A percentile compares a stretch with the other conserved stretches of the same genome.
Conservation (phyloP, 1,140 invertebrate genomes). For the Zophobas atratus region DNA sequence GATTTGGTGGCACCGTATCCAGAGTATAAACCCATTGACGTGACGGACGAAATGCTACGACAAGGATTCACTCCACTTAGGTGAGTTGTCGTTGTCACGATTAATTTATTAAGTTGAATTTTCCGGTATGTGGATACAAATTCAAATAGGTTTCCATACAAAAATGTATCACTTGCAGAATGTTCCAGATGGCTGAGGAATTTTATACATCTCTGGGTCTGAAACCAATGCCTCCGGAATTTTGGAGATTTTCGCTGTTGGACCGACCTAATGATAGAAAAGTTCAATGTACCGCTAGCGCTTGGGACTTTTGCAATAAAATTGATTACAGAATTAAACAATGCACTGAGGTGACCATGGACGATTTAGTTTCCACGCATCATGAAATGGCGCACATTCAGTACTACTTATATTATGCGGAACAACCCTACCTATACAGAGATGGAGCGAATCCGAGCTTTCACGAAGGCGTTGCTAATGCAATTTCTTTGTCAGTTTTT, state of each 20-base stretch:
- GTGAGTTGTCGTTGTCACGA: constrained; percentile 63
- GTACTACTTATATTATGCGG: constrained; percentile 86
- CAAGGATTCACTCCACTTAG: constrained; percentile 81
- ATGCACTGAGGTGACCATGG: constrained; percentile 87
- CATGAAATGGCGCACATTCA: constrained; percentile 91
- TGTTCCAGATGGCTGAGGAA: constrained; percentile 87
- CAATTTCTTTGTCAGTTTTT: constrained; percentile 83
- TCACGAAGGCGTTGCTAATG: constrained; percentile 91
- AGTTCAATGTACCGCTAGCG: constrained; percentile 88
- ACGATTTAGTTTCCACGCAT: constrained; percentile 85
- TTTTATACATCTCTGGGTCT: constrained; percentile 87
- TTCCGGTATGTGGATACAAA: not conserved
- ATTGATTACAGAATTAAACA: constrained; percentile 91
- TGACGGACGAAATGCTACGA: constrained; percentile 82
- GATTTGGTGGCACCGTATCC: constrained; percentile 86
- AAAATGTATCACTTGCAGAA: constrained; percentile 69
- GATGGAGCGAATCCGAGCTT: constrained; percentile 89
- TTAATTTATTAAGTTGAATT: not conserved
- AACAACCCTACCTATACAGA: constrained; percentile 82
- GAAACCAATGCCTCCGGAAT: constrained; percentile 83
- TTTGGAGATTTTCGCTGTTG: constrained; percentile 85
- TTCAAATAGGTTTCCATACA: not conserved
- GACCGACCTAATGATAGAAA: constrained; percentile 80
- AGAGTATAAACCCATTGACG: constrained; percentile 79
- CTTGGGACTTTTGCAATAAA: constrained; percentile 90